Evolutionary conservation across 2,113 vertebrate genomes (phyloP), one percentile per base, ranked within the genome.

Genomic region (Rhea americana): DNA sequence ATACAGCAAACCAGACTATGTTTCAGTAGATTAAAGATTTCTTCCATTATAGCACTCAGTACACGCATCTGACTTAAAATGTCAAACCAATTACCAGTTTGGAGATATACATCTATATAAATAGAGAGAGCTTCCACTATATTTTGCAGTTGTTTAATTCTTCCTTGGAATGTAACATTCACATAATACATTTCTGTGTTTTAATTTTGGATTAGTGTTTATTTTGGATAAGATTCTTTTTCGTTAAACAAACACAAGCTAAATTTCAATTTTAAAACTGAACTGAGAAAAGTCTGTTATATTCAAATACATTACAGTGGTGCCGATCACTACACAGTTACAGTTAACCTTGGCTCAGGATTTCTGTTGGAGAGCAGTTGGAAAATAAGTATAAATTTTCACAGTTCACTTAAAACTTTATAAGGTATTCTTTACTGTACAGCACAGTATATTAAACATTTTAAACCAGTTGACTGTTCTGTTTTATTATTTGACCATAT

Each of bases 401-500:
- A 96, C 50, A 81, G 78, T 86, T 95, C 92, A 85, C 70, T 95
- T 96, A 92, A 97, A 97, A 95, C 41, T 94, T 96, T 94, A 93
- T 66, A 94, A 91, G 90, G 50, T 58, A 30, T 91, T 85, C 76
- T 92, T 72, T 82, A 90, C 85, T 58, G 66, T 75, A 89, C 43
- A 89, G 4, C 8, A n/a, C 37, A 91, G 48, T 73, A 19, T 61
- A 84, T 80, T 92, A 96, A 45, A 43, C 35, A 61, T 75, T 89
- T 90, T 73, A 95, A 96, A 86, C 22, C 65, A 80, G 37, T 90
- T 93, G 95, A 84, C n/a, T 91, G 18, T 61, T 91, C 72, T 90
- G 58, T 85, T 97, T 93, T 96, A 91, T 88, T 89, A 39, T 88
- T 92, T 82, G 30, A 19, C 75, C 89, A 80, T 91, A 79, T 91